Evolutionary conservation across 2,113 vertebrate species (phyloP).

Genomic region (Paradoxurus hermaphroditus): DNA sequence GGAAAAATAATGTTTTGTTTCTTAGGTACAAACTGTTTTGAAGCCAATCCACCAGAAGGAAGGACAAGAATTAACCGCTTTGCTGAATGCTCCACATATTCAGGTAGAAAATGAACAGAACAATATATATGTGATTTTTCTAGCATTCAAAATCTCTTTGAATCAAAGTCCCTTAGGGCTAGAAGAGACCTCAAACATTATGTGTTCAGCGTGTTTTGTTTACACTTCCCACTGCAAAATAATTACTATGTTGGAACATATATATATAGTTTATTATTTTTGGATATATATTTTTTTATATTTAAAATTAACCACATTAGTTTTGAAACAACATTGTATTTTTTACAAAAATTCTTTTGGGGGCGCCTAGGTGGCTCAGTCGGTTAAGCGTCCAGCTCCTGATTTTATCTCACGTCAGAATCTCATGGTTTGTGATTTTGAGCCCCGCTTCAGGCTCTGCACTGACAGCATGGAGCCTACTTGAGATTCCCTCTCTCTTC

Average conservation of each 20-base stretch:
- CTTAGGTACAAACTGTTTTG: constrained; percentile 92
- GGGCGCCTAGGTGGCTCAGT: too few relatives aligned
- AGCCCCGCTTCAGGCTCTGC: too few relatives aligned
- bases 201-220: neutral
- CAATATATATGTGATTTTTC: neutral
- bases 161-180: neutral
- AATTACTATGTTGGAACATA: neutral
- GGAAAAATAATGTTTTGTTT: constrained; percentile 58
- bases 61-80: constrained; percentile 90
- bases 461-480: too few relatives aligned
- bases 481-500: too few relatives aligned
- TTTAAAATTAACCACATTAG: constrained; percentile 38
- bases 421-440: too few relatives aligned
- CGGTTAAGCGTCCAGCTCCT: too few relatives aligned
- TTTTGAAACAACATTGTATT: constrained; percentile 36
- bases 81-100: constrained; percentile 92
- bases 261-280: neutral
- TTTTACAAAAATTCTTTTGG: neutral
- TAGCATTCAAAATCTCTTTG: neutral
- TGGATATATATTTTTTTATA: neutral
- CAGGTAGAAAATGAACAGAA: constrained; percentile 85
- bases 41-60: constrained; percentile 92
- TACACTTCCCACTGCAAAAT: neutral
- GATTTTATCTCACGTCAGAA: too few relatives aligned
- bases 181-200: neutral